Conservation (phyloP, 2,888 invertebrate genomes). For the Electrophaes corylata region DNA sequence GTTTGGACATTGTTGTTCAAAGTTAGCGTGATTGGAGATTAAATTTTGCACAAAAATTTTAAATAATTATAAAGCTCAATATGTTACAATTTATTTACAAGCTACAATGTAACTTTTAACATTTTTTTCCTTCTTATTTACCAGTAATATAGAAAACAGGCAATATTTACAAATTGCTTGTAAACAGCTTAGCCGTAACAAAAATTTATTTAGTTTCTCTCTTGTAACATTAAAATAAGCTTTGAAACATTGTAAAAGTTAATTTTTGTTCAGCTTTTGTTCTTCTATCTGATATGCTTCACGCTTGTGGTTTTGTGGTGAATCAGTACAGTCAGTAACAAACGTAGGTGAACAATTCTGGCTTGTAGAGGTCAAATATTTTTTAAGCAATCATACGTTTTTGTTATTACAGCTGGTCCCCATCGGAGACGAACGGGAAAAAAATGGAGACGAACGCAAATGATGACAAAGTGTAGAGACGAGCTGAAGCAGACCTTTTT, state of each 20-base stretch:
- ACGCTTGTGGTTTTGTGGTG: slow-evolving; percentile 26
- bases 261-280: slow-evolving; percentile 24
- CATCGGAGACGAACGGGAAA: too few species aligned
- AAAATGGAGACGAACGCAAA: too few species aligned
- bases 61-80: slow-evolving; percentile 19
- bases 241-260: slow-evolving; percentile 34
- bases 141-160: slow-evolving; percentile 30
- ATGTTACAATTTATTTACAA: slow-evolving; percentile 50
- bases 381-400: too few species aligned
- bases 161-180: slow-evolving; percentile 31
- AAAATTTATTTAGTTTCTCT: slow-evolving; percentile 29
- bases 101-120: slow-evolving; percentile 41
- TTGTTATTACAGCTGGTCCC: too few species aligned
- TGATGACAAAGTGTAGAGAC: too few species aligned
- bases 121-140: slow-evolving; percentile 41
- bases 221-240: slow-evolving; percentile 33
- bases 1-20: background rate
- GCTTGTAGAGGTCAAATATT: too few species aligned
- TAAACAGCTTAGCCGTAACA: slow-evolving; percentile 27
- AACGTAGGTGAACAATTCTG: too few species aligned
- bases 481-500: too few species aligned
- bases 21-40: background rate
- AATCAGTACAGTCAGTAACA: too few species aligned
- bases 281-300: slow-evolving; percentile 32
- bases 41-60: background rate